phyloP scores from a whole-genome alignment of 2,888 invertebrate genomes.

The Tyria jacobaeae region DNA sequence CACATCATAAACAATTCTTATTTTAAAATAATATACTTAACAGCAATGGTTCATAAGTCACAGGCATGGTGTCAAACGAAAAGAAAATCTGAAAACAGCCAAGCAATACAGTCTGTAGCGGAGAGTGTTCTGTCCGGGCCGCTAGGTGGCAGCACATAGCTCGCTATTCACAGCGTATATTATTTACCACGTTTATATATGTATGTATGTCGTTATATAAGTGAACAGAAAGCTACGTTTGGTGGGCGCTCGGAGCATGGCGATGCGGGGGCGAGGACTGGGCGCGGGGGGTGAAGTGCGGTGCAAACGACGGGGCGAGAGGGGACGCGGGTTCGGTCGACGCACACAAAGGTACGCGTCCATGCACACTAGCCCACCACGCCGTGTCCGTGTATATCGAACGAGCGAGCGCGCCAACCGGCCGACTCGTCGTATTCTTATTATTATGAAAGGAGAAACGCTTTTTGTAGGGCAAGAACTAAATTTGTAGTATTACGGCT shows the following conservation, averaged over 20 bases:
- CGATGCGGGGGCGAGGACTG: conserved; percentile 24
- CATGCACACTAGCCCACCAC: conserved; percentile 63
- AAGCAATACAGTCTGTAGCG: conserved; percentile 68
- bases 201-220: conserved; percentile 85
- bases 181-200: conserved; percentile 82
- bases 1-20: conserved; percentile 29
- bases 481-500: conserved; percentile 84
- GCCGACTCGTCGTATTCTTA: conserved; percentile 88
- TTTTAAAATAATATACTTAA: conserved; percentile 26
- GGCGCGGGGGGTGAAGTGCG: conserved; percentile 43
- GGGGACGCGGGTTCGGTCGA: conserved; percentile 33
- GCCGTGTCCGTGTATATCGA: conserved; percentile 78
- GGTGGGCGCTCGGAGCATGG: conserved; percentile 52
- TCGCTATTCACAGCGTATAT: conserved; percentile 83
- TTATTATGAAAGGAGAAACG: conserved; percentile 87
- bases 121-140: conserved; percentile 66
- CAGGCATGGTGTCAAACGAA: conserved; percentile 63
- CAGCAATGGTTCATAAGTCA: conserved; percentile 43
- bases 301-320: conserved; percentile 43
- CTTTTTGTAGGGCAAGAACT: conserved; percentile 87
- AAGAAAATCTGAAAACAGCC: conserved; percentile 72
- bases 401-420: conserved; percentile 82
- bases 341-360: conserved; percentile 52
- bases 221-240: conserved; percentile 85
- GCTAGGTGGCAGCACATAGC: conserved; percentile 86